Evolutionary conservation across 2,113 vertebrate species (phyloP), one percentile per base, ranked within the genome.

Genomic region (Aspiorhynchus laticeps): DNA sequence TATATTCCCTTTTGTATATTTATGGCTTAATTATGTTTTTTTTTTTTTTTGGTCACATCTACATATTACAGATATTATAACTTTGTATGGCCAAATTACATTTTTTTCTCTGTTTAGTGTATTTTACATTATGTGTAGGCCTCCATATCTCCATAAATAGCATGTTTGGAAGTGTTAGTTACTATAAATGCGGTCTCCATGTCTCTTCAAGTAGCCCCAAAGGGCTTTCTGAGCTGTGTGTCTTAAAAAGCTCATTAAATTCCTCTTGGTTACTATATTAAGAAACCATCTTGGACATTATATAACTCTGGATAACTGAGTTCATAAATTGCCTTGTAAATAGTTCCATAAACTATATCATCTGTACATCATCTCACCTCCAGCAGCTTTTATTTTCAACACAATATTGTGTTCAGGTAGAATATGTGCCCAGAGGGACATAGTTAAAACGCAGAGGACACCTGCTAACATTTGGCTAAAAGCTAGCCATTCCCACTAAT

Each of bases 401-500:
- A 63, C 36, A 33, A 31, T 24, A 53, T 53, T 1, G 17, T 15
- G 15, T 77, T 28, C 33, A 51, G 33, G 28, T 84, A n/a, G 21
- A 61, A 78, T 51, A 53, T 53, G 26, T 28, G 9, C 48, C 76
- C 76, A 12, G 28, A 53, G 76, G 48, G 48, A 78, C 31, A 48
- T 43, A 15, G 77, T 73, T 67, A 76, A 85, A 87, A 81, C 0
- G 2, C 9, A 41, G 14, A 6, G 10, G 19, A 82, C 71, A 84
- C 77, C 82, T 84, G 85, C 85, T 86, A 86, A 85, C 67, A 83
- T 67, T 26, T 48, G 80, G 38, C 65, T 83, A 71, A 80, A 80
- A 36, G 43, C 53, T 86, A 33, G n/a, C 46, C 88, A 87, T 91
- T 87, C 88, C 24, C 24, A 36, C 81, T 80, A 91, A 93, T 93